Evolutionary conservation across 2,888 invertebrate species (phyloP), one percentile per base, ranked within the genome.

Genomic region (Chrysolina americana): DNA sequence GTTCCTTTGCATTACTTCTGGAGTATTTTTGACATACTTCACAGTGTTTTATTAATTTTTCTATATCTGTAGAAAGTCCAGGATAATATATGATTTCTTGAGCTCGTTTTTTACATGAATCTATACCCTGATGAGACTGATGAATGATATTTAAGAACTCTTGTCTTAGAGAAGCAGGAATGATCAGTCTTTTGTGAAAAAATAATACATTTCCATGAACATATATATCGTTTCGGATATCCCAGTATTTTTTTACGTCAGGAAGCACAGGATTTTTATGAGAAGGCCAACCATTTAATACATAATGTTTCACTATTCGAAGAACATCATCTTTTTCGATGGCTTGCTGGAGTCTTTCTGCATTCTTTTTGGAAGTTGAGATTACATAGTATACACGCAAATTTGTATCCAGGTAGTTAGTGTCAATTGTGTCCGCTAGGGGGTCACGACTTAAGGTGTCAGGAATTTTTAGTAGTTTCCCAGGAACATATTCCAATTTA

Each of bases 401-500:
- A 47, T 76, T 71, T 44, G 48, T 44, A 41, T 76, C 74, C 56
- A 71, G 59, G 21, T 73, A 74, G 13, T 71, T 68, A 15, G 76
- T 74, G n/a, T 72, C 70, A n/a, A 74, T 47, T 23, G 10, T 56
- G 9, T 71, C 56, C 2, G n/a, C 36, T 13, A n/a, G 41, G 2
- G 76, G 71, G 19, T 74, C 73, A 28, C 77, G 36, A 68, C 76
- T 76, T 2, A 78, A 41, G 13, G 76, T 73, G 68, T 79, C 79
- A 19, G 75, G 70, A 23, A 79, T 48, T 65, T 70, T 36, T n/a
- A 72, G 13, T 10, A 71, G 41, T 70, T 78, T 78, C 56, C 77
- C 78, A 17, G 79, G 79, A 44, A 80, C 76, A 70, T 76, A 80
- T 23, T n/a, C 69, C 15, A 81, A 56, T 15, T 53, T 65, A 63